Conservation (phyloP, 2,797 vertebrate species). For the Lepidocolaptes lacrymiger region DNA sequence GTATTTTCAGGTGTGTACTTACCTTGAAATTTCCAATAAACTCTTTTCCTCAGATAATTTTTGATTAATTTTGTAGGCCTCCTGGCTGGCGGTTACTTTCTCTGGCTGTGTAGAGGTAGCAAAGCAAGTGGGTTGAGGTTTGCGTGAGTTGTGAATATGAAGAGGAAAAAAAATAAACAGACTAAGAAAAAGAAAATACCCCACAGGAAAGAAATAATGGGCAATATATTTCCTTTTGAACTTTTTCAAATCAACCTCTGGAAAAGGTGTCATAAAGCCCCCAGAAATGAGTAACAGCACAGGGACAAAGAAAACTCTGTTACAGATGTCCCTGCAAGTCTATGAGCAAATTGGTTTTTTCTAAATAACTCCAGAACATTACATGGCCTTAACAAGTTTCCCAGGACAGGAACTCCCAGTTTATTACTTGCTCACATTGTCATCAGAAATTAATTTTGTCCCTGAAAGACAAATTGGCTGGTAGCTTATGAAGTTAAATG, state of each 20-base stretch:
- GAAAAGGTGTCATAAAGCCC: constrained; percentile 88
- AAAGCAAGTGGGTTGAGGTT: constrained; percentile 19
- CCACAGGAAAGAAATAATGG: constrained; percentile 73
- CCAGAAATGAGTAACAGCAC: constrained; percentile 83
- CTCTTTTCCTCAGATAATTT: background rate
- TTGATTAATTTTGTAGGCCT: constrained; percentile 17
- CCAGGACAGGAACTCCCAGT: constrained; percentile 93
- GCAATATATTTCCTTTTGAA: constrained; percentile 70
- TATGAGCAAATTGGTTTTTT: constrained; percentile 86
- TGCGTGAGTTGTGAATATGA: constrained; percentile 40
- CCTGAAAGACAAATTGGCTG: constrained; percentile 98
- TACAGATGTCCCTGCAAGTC: constrained; percentile 89
- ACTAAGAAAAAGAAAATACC: constrained; percentile 59
- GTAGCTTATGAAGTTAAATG: constrained; percentile 95
- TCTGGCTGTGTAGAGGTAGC: background rate
- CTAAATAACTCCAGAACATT: constrained; percentile 88
- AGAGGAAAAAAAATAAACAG: constrained; percentile 18
- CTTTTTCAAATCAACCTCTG: constrained; percentile 76
- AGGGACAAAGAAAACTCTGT: constrained; percentile 81
- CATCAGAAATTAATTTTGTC: constrained; percentile 99
- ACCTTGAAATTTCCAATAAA: background rate
- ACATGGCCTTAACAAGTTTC: constrained; percentile 91
- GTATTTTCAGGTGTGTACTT: background rate
- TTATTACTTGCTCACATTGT: constrained; percentile 94
- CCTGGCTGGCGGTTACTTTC: background rate